These are phyloP conservation scores for Palythoa caribaeorum DNA, from an alignment of 92 coral and sea anemone species.

Conservation along the genomic window DNA sequence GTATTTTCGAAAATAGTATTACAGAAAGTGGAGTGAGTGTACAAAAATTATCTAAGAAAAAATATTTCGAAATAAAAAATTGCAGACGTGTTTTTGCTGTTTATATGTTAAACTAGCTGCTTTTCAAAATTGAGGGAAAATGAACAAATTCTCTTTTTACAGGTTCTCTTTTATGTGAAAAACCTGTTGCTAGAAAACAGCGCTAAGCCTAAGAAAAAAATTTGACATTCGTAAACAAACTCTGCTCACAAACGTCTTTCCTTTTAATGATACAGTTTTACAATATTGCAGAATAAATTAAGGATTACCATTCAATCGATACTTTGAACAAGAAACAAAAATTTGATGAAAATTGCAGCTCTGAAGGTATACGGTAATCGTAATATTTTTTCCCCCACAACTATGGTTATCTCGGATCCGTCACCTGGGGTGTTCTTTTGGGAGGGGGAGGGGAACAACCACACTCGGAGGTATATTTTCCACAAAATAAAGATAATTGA, in stretches of 20 bases:
- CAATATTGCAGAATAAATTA: conserved; percentile 21
- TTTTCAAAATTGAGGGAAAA: conserved; percentile 38
- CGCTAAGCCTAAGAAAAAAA: background rate
- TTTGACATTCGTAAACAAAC: background rate
- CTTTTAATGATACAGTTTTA: conserved; percentile 16
- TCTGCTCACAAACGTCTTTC: background rate
- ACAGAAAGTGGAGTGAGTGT: conserved; percentile 24
- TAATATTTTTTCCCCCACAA: conserved; percentile 35
- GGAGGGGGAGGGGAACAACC: conserved; percentile 6
- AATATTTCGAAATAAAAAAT: conserved; percentile 37
- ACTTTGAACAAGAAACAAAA: conserved; percentile 24
- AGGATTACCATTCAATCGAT: conserved; percentile 25
- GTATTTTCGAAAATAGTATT: conserved; percentile 25
- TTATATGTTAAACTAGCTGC: conserved; percentile 33
- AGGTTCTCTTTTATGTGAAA: background rate
- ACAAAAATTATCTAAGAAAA: conserved; percentile 12
- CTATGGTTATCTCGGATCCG: background rate
- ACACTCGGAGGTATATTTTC: conserved; percentile 4
- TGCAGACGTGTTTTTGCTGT: conserved; percentile 42
- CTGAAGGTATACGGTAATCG: conserved; percentile 3
- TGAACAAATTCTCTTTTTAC: conserved; percentile 39
- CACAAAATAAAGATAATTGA: background rate
- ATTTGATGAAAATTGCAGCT: conserved; percentile 24
- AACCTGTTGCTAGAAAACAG: conserved; percentile 26
- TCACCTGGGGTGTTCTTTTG: conserved; percentile 8